These are phyloP conservation scores for Agriopis leucophaearia DNA, from an alignment of 2,888 invertebrate genomes.

Conservation along the genomic window DNA sequence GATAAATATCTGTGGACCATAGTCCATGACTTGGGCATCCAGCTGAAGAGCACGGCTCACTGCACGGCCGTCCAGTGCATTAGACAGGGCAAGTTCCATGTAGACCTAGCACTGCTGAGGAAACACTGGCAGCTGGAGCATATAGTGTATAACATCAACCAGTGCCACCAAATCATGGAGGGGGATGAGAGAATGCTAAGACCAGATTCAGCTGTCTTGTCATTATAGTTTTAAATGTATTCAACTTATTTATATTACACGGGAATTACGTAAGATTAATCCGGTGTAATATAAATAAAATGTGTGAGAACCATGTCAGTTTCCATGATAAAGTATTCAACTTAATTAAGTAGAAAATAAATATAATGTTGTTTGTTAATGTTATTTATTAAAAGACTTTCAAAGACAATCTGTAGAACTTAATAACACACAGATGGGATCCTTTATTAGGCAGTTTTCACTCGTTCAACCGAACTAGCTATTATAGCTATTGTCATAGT, in stretches of 20 bases:
- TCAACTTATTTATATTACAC: no score
- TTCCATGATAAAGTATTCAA: no score
- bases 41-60: conserved; percentile 92
- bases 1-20: conserved; percentile 91
- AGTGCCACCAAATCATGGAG: conserved; percentile 83
- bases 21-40: conserved; percentile 94
- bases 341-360: no score
- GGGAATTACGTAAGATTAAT: no score
- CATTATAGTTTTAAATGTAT: conserved; percentile 34
- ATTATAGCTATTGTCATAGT: no score
- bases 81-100: conserved; percentile 92
- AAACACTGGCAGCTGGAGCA: conserved; percentile 93
- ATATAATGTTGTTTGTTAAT: neutral
- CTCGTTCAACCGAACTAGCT: no score
- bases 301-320: no score
- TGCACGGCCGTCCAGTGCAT: conserved; percentile 93
- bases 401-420: neutral
- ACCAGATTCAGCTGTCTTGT: conserved; percentile 69
- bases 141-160: conserved; percentile 88
- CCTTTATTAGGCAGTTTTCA: no score
- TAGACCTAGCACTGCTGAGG: conserved; percentile 91
- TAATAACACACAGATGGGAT: neutral
- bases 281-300: conserved; percentile 9
- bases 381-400: neutral
- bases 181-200: conserved; percentile 78